These are phyloP conservation scores for Peromyscus eremicus DNA, from an alignment of 2,797 vertebrate genomes.

Conservation along the genomic window DNA sequence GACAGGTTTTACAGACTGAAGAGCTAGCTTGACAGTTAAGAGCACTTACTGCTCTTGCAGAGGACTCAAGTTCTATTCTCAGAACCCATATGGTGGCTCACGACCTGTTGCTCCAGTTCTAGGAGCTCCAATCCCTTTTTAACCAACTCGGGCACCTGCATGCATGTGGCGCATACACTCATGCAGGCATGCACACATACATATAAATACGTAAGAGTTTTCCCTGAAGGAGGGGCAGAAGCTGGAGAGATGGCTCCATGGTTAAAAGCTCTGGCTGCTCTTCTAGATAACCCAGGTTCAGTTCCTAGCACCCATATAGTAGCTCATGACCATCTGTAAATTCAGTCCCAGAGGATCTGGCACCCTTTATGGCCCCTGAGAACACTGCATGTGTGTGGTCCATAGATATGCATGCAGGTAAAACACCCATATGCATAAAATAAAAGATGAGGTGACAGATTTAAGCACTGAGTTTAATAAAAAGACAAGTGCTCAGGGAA, in stretches of 20 bases:
- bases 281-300: neutral
- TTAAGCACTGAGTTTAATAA: neutral
- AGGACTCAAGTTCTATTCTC: neutral
- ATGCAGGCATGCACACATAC: neutral
- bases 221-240: neutral
- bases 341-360: neutral
- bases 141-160: neutral
- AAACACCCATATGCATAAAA: neutral
- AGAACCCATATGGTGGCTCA: neutral
- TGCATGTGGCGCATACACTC: neutral
- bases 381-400: neutral
- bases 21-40: neutral
- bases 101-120: too few relatives aligned
- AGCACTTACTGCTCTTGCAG: neutral
- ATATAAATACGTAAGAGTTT: neutral
- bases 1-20: neutral
- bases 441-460: neutral
- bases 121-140: too few relatives aligned
- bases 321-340: neutral
- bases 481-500: neutral
- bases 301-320: neutral
- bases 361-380: neutral
- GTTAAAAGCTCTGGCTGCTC: neutral
- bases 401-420: neutral
- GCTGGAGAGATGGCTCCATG: neutral